phyloP scores from a whole-genome alignment of 2,888 invertebrate genomes.

The Drosophila merina region DNA sequence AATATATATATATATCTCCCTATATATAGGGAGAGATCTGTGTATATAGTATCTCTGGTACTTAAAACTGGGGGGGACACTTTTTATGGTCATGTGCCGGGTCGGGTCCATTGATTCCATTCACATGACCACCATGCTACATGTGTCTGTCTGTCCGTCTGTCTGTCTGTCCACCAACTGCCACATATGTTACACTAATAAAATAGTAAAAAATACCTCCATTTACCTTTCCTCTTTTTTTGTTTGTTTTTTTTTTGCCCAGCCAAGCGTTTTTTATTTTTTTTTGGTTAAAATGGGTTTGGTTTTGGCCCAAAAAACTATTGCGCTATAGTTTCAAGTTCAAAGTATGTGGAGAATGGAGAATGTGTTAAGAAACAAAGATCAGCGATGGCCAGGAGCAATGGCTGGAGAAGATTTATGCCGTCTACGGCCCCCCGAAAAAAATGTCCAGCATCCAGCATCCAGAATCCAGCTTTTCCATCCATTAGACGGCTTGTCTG shows the following conservation, averaged over 20 bases:
- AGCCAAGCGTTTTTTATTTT: conserved; percentile 24
- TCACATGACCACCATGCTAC: conserved; percentile 21
- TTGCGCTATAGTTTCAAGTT: not conserved
- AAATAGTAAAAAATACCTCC: conserved; percentile 55
- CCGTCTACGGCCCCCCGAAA: conserved; percentile 50
- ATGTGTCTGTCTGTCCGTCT: conserved; percentile 3
- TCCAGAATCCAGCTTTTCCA: conserved; percentile 1
- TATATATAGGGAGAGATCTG: not conserved
- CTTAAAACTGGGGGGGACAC: conserved; percentile 32
- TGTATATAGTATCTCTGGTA: not conserved
- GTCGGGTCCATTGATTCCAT: conserved; percentile 52
- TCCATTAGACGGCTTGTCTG: conserved; percentile 49
- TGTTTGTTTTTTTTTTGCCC: conserved; percentile 35
- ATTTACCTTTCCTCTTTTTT: conserved; percentile 22
- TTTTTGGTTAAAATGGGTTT: conserved; percentile 32
- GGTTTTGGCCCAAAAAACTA: conserved; percentile 18
- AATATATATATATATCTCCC: not conserved
- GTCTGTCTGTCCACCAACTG: conserved; percentile 11
- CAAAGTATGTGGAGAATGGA: not conserved
- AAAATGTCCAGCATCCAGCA: not conserved
- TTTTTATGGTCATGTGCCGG: conserved; percentile 50
- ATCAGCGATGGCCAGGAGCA: conserved; percentile 26
- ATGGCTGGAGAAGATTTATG: conserved; percentile 61
- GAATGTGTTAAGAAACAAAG: conserved; percentile 3
- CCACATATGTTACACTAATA: conserved; percentile 26